phyloP scores from a whole-genome alignment of 2,113 vertebrate genomes.

The Myocastor coypus region DNA sequence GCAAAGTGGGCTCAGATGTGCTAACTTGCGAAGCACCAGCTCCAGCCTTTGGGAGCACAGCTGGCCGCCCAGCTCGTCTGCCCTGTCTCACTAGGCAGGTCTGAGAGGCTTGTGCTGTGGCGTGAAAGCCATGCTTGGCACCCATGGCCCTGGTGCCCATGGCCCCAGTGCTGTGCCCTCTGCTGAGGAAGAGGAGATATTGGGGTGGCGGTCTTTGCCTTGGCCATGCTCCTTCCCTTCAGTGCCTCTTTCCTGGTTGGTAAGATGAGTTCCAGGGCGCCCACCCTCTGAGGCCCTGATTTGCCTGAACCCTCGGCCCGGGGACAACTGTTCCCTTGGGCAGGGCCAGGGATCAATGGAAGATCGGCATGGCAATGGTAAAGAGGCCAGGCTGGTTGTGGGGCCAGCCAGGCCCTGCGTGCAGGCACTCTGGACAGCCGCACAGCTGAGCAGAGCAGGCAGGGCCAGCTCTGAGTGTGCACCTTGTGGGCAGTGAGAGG shows the following conservation, averaged over 20 bases:
- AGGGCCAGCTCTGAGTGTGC: not conserved
- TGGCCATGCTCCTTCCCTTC: accelerated
- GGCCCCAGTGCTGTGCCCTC: not conserved
- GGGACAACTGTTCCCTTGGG: not conserved
- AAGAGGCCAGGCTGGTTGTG: not conserved
- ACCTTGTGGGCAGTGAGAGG: not conserved
- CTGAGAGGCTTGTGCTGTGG: not conserved
- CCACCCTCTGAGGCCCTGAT: not conserved
- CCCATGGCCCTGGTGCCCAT: not conserved
- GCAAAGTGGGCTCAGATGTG: accelerated
- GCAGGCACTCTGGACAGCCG: too few relatives aligned
- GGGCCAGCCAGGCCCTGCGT: not conserved
- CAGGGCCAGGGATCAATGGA: accelerated
- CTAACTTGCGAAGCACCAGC: too few relatives aligned
- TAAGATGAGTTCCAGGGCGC: not conserved
- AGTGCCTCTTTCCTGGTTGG: accelerated
- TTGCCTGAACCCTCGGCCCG: not conserved
- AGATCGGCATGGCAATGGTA: not conserved
- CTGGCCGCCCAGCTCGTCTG: accelerated
- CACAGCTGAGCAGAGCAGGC: not conserved
- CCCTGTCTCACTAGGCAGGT: not conserved
- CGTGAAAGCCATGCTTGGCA: not conserved
- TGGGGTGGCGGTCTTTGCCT: not conserved
- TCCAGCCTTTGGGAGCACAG: not conserved
- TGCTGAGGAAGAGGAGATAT: not conserved